Evolutionary conservation across 2,888 invertebrate genomes (phyloP).

Genomic region (Ommatoiulus sabulosus): DNA sequence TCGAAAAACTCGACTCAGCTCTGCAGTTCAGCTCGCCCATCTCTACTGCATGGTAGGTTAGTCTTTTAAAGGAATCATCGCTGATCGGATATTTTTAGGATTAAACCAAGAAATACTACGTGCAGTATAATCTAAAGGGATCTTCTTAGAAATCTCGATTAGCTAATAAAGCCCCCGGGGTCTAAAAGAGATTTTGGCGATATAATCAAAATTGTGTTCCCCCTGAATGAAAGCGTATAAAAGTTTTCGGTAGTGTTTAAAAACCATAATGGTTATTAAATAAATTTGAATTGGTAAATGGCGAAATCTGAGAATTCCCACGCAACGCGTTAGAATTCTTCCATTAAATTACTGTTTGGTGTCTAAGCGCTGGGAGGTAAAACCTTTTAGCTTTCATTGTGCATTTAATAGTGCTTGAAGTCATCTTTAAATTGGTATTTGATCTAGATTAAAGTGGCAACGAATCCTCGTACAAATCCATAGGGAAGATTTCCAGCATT

Average conservation of each 20-base stretch:
- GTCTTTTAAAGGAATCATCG: too few relatives aligned
- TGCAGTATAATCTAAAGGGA: too few relatives aligned
- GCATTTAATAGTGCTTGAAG: conserved; percentile 12
- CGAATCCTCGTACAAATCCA: background rate
- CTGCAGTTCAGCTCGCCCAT: too few relatives aligned
- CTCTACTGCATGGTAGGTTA: too few relatives aligned
- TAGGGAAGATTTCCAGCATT: background rate
- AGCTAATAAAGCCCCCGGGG: background rate
- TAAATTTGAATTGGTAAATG: background rate
- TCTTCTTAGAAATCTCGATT: background rate
- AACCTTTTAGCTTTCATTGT: background rate
- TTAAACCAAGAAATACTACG: too few relatives aligned
- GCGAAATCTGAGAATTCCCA: background rate
- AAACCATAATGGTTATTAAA: background rate
- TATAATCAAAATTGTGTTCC: background rate
- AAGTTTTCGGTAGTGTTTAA: background rate
- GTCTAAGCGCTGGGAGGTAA: background rate
- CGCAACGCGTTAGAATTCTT: background rate
- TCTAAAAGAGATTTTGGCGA: background rate
- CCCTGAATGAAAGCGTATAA: background rate
- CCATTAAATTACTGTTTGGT: background rate
- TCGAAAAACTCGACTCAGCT: too few relatives aligned
- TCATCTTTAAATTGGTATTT: conserved; percentile 6
- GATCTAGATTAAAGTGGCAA: conserved; percentile 19
- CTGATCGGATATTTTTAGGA: too few relatives aligned